Percentiles rank a stretch among this genome's conserved stretches.
Conservation (phyloP, 2,888 invertebrate genomes). For the Sclerodermus sp. region DNA sequence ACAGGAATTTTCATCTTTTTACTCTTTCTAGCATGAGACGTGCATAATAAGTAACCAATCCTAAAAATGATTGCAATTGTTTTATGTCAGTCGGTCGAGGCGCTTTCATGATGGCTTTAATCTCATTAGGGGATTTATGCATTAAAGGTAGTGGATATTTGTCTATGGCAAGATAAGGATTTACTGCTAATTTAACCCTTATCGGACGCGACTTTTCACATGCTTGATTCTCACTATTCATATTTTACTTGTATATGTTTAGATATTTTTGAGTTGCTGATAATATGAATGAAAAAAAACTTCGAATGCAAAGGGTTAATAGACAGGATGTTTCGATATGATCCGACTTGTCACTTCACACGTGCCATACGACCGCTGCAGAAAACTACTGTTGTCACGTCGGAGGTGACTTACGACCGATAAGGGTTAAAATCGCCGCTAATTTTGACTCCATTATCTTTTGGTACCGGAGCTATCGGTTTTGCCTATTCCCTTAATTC, state of each 20-base stretch:
- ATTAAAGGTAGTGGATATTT: conserved; percentile 31
- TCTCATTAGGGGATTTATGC: conserved; percentile 24
- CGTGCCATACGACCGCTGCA: conserved; percentile 9
- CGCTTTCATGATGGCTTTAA: conserved; percentile 25
- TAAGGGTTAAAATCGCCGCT: conserved; percentile 35
- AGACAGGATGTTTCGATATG: too few species aligned
- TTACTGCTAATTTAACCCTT: conserved; percentile 7
- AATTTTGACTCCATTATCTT: conserved; percentile 32
- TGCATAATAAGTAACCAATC: conserved; percentile 41
- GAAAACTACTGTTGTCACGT: conserved; percentile 30
- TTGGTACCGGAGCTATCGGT: conserved; percentile 40
- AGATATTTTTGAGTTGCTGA: too few species aligned
- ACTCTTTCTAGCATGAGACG: conserved; percentile 38
- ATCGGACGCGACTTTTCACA: too few species aligned
- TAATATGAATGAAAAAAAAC: too few species aligned
- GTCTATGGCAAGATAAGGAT: conserved; percentile 35
- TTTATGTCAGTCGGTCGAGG: conserved; percentile 24
- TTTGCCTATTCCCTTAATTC: conserved; percentile 43
- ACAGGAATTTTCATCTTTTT: conserved; percentile 29
- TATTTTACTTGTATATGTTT: too few species aligned
- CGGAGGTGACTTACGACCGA: conserved; percentile 33
- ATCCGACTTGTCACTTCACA: conserved; percentile 23
- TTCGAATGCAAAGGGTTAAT: too few species aligned
- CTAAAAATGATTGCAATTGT: conserved; percentile 32
- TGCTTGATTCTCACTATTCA: too few species aligned